Percentiles rank a stretch among this genome's conserved stretches.
These are phyloP conservation scores for Alethe diademata DNA, from an alignment of 2,113 vertebrate species.

Conservation along the genomic window DNA sequence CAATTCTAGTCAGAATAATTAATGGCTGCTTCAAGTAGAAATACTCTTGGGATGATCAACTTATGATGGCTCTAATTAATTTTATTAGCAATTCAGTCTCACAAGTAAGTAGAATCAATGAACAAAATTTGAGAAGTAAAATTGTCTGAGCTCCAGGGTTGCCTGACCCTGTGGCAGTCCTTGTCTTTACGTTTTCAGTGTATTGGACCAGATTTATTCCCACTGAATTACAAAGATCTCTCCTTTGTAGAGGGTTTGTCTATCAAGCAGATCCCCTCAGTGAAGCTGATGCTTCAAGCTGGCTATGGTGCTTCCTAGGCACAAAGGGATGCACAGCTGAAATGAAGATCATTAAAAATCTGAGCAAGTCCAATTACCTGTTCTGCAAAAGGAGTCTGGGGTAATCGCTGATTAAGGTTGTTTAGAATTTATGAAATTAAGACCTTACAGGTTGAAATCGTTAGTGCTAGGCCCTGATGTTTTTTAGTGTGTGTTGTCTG, in stretches of 20 bases:
- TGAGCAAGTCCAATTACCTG: neutral
- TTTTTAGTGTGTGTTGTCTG: neutral
- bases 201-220: neutral
- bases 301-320: neutral
- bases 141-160: neutral
- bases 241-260: neutral
- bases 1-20: slow-evolving; percentile 16
- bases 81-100: neutral
- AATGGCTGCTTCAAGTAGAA: neutral
- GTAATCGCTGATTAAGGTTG: neutral
- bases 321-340: neutral
- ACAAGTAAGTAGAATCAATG: neutral
- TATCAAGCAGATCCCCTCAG: neutral
- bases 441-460: neutral
- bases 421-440: neutral
- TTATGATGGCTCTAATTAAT: neutral
- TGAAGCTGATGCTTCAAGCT: neutral
- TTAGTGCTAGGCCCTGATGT: neutral
- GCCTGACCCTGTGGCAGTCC: neutral
- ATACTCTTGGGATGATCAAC: neutral
- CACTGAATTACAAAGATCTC: neutral
- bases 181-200: neutral
- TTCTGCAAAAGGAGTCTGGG: neutral
- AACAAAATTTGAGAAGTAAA: neutral
- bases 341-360: neutral